Evolutionary conservation across 2,888 invertebrate genomes (phyloP), one percentile per base, ranked within the genome.

Genomic region (Torymus aiolomorphi): DNA sequence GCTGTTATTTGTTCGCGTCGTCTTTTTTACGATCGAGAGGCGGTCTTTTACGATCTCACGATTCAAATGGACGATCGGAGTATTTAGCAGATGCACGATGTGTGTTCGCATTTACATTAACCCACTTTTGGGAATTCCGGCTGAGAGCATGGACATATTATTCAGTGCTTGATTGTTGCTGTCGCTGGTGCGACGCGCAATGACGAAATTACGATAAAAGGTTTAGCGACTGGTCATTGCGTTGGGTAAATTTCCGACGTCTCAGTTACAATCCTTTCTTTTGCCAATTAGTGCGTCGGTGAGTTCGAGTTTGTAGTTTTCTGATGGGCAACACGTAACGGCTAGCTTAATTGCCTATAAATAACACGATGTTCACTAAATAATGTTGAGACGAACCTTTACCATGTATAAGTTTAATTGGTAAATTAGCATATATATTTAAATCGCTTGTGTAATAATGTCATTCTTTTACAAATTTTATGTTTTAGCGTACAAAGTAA

Each of bases 61-160:
- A 69, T 62, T 61, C 18, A 62, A 76, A 31, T 62, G 24, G 14
- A 69, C 18, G 59, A 31, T 73, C 31, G 5, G 62, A n/a, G 63
- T 54, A 14, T 1, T n/a, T 54, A 14, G 20, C 8, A 42, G 16
- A 8, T 4, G 13, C 42, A 42, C 61, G 59, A 12, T 8, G 8
- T 10, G 8, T 8, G 42, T 42, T 42, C 42, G 8, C 42, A 54
- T 72, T 73, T 61, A 67, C 63, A 74, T 69, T 69, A 78, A 78
- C 72, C 67, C 16, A 67, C 67, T 73, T 78, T 73, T 42, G 42
- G 54, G 49, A 51, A 67, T 42, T 61, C 67, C 63, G 74, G 16
- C 18, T 49, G 59, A 63, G 66, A 70, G 49, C 63, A n/a, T n/a
- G 11, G 14, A 13, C 54, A 13, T 54, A 42, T 42, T 42, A 42